Conservation (phyloP, 2,113 vertebrate genomes). For the Oenanthe oenanthe region DNA sequence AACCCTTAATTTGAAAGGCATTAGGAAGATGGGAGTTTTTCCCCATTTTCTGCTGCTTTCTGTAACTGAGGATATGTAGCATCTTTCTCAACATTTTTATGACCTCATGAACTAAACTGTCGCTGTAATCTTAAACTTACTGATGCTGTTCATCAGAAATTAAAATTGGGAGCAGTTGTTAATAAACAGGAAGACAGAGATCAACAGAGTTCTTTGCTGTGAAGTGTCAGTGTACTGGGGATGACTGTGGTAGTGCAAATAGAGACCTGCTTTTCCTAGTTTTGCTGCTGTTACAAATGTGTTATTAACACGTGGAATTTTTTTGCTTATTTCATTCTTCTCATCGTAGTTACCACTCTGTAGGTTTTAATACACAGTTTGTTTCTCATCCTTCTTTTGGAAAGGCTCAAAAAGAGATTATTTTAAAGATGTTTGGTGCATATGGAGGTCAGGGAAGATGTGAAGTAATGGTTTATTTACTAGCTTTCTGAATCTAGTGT, state of each 20-base stretch:
- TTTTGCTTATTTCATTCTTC: not conserved
- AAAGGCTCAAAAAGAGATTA: not conserved
- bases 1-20: not conserved
- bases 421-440: not conserved
- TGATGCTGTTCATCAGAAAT: not conserved
- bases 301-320: not conserved
- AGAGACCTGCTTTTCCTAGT: not conserved
- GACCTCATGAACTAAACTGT: not conserved
- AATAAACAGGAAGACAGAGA: not conserved
- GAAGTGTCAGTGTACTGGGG: not conserved
- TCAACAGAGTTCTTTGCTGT: not conserved
- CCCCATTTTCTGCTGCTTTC: not conserved
- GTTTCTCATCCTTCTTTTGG: not conserved
- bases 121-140: not conserved
- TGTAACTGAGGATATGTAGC: not conserved
- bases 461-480: not conserved
- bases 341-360: not conserved
- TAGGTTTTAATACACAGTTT: not conserved
- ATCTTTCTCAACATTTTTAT: not conserved
- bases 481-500: not conserved
- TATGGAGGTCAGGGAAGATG: not conserved
- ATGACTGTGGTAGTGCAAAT: not conserved
- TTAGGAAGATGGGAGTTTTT: not conserved
- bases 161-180: not conserved
- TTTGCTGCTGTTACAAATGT: not conserved